Percentiles rank a stretch among this genome's conserved stretches.
These are phyloP conservation scores for Tupaia chinensis DNA, from an alignment of 2,113 vertebrate genomes.

Conservation along the genomic window DNA sequence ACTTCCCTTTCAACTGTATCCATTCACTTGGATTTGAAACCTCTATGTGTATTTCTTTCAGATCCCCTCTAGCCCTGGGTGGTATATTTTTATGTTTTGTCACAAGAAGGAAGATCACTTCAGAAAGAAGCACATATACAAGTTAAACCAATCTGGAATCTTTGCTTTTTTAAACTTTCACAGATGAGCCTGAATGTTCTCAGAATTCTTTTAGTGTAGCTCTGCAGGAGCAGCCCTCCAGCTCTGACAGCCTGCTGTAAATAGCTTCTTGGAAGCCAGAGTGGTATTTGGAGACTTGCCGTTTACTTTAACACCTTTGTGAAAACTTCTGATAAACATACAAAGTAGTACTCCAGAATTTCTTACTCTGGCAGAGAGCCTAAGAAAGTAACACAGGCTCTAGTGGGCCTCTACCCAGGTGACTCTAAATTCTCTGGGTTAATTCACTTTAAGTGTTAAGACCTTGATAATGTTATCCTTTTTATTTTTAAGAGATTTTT, in stretches of 20 bases:
- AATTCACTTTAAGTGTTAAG: not conserved
- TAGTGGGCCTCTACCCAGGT: not conserved
- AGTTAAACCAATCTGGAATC: not conserved
- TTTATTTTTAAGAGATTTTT: too few species aligned
- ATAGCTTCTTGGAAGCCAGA: not conserved
- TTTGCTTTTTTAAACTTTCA: not conserved
- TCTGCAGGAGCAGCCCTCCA: not conserved
- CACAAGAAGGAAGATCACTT: not conserved
- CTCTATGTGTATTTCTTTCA: not conserved
- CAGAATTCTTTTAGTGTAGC: not conserved
- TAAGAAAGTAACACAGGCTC: not conserved
- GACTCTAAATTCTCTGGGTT: not conserved
- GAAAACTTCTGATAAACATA: not conserved
- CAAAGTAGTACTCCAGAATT: too few species aligned
- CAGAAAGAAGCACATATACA: constrained; percentile 2
- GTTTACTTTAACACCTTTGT: not conserved
- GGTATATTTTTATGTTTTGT: not conserved
- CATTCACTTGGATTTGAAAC: not conserved
- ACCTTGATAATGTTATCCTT: not conserved
- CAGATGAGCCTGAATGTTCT: not conserved
- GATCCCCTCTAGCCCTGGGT: not conserved
- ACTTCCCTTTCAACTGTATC: not conserved
- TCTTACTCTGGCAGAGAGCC: not conserved
- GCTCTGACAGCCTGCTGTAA: not conserved
- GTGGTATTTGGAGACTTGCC: not conserved